Evolutionary conservation across 2,797 vertebrate species (phyloP).

Genomic region (Parotocinclus haroldoi): DNA sequence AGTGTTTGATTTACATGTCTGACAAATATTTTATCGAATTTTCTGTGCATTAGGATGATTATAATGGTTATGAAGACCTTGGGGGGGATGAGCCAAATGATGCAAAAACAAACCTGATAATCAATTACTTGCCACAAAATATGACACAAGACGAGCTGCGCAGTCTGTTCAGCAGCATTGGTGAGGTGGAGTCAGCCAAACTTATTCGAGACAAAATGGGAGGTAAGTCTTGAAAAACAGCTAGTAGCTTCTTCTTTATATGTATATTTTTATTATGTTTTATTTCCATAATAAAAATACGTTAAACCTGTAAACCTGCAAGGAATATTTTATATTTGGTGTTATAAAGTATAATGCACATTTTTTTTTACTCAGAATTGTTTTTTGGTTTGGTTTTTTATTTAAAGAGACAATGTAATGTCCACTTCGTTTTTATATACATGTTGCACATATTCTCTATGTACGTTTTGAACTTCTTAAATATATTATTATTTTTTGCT

Average conservation of each 20-base stretch:
- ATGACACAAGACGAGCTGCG: constrained; percentile 96
- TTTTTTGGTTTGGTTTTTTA: not conserved
- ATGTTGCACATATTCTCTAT: not conserved
- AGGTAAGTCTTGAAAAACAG: constrained; percentile 73
- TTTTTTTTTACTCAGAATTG: not conserved
- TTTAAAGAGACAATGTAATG: not conserved
- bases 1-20: no score
- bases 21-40: not conserved
- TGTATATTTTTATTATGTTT: not conserved
- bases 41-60: constrained; percentile 72
- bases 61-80: constrained; percentile 91
- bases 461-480: constrained; percentile 18
- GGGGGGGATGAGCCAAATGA: constrained; percentile 90
- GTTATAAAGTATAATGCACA: no score
- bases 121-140: constrained; percentile 98
- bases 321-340: no score
- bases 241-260: not conserved
- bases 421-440: not conserved
- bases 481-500: not conserved
- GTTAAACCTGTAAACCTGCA: no score
- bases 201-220: constrained; percentile 97
- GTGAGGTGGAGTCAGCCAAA: constrained; percentile 93
- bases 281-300: not conserved
- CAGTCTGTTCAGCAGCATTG: constrained; percentile 94
- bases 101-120: constrained; percentile 90